Evolutionary conservation across 2,113 vertebrate genomes (phyloP).

Genomic region (Laticauda laticaudata): DNA sequence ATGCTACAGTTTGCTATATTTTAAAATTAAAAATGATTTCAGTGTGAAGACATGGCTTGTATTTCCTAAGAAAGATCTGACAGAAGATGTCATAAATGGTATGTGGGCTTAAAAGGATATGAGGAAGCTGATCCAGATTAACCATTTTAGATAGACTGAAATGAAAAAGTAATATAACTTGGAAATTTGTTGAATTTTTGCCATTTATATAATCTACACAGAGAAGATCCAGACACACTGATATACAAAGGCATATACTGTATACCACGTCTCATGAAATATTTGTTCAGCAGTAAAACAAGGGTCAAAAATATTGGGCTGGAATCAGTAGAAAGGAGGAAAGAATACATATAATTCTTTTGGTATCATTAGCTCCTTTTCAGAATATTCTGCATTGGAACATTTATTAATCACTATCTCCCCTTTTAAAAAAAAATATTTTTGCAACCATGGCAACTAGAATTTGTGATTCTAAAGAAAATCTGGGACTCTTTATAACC

Average conservation of each 20-base stretch:
- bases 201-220: neutral
- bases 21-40: constrained; percentile 1
- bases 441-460: neutral
- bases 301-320: neutral
- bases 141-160: neutral
- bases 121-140: neutral
- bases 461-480: neutral
- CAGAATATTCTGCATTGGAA: neutral
- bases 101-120: neutral
- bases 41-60: neutral
- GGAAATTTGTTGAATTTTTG: neutral
- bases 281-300: neutral
- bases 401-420: neutral
- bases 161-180: neutral
- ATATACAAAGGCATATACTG: neutral
- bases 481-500: neutral
- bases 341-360: neutral
- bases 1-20: neutral
- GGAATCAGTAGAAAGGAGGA: neutral
- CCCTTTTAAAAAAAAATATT: neutral
- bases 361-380: neutral
- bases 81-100: neutral
- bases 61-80: neutral
- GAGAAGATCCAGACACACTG: neutral
- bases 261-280: neutral